Percentiles rank a stretch among this genome's conserved stretches.
Conservation (phyloP, 2,888 invertebrate species). For the Hecatera dysodea region DNA sequence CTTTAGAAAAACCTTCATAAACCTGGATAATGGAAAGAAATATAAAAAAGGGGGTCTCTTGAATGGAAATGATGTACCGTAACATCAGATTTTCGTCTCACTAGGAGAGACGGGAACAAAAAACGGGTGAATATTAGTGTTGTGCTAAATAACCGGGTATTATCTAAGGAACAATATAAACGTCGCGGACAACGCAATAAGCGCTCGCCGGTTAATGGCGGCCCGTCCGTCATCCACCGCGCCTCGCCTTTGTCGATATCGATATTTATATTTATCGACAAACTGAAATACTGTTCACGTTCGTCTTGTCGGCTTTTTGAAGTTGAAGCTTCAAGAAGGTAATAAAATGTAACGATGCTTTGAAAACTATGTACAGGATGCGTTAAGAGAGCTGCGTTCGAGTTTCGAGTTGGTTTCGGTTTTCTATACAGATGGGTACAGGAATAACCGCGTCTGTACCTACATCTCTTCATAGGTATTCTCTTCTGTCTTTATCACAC, state of each 20-base stretch:
- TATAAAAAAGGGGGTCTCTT: constrained; percentile 52
- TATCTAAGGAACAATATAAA: constrained; percentile 85
- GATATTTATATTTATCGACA: constrained; percentile 66
- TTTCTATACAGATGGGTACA: neutral
- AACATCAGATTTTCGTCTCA: constrained; percentile 67
- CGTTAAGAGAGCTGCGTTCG: neutral
- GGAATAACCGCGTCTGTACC: neutral
- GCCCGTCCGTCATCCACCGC: constrained; percentile 81
- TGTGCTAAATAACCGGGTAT: constrained; percentile 83
- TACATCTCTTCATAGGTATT: too few species aligned
- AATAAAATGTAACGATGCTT: constrained; percentile 52
- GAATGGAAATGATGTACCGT: constrained; percentile 60
- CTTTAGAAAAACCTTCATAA: constrained; percentile 62
- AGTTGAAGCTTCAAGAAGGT: constrained; percentile 31
- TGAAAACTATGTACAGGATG: constrained; percentile 26
- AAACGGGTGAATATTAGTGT: constrained; percentile 82
- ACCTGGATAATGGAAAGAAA: constrained; percentile 54
- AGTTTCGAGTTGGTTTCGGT: constrained; percentile 4
- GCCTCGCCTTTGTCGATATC: constrained; percentile 67
- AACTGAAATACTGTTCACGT: constrained; percentile 57
- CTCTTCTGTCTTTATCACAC: neutral
- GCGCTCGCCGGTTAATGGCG: constrained; percentile 78
- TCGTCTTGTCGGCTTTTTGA: constrained; percentile 51
- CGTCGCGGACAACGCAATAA: constrained; percentile 84
- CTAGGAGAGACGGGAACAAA: constrained; percentile 79